These are phyloP conservation scores for Nannobrachium achirus DNA, from an alignment of 2,113 vertebrate genomes.

Conservation along the genomic window DNA sequence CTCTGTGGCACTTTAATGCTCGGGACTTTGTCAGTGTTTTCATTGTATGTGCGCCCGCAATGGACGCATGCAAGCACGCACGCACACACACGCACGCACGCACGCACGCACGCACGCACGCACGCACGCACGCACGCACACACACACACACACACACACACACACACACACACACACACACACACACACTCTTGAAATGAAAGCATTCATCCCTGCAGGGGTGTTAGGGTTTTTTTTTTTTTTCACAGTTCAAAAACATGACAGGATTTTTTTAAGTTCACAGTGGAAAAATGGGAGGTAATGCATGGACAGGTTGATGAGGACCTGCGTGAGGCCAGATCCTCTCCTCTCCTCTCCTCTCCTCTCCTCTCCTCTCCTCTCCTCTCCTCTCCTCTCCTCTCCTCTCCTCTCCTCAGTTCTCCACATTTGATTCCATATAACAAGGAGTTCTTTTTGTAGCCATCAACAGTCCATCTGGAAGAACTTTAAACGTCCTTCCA, in stretches of 20 bases:
- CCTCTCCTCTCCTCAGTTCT: conserved; percentile 34
- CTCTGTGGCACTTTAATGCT: no score
- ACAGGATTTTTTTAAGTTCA: no score
- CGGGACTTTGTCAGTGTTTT: no score
- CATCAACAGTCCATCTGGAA: conserved; percentile 72
- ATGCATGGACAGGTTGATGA: not conserved
- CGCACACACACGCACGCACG: conserved; percentile 2
- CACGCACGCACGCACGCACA: no score
- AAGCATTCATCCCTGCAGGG: not conserved
- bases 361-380: not conserved
- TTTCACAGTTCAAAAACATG: no score
- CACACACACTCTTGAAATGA: not conserved
- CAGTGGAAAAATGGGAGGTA: no score
- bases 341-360: not conserved
- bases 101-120: no score
- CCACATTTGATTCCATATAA: conserved; percentile 60
- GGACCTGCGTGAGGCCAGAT: not conserved
- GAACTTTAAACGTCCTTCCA: conserved; percentile 65
- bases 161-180: not conserved
- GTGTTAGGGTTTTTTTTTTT: no score
- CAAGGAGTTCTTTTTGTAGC: conserved; percentile 60
- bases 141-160: no score
- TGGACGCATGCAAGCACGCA: not conserved
- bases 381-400: conserved; percentile 9
- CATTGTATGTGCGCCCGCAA: no score